These are phyloP conservation scores for Pegoplata infirma DNA, from an alignment of 2,888 invertebrate genomes.

Conservation along the genomic window DNA sequence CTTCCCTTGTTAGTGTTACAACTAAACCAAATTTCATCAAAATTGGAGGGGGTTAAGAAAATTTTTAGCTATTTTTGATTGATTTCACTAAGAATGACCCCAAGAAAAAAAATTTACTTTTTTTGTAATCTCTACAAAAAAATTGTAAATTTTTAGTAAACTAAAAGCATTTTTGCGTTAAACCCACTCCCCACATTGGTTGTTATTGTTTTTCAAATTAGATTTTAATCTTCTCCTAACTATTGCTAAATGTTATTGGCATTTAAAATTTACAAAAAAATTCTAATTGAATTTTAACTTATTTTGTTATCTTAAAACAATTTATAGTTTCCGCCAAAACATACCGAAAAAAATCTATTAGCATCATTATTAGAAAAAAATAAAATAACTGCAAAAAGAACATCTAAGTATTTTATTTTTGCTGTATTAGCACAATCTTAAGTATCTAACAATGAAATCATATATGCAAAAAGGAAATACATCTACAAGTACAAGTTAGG, in stretches of 20 bases:
- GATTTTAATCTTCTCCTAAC: not conserved
- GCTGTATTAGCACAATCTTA: slow-evolving; percentile 19
- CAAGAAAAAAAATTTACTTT: no score
- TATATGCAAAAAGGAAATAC: slow-evolving; percentile 10
- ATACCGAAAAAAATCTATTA: slow-evolving; percentile 37
- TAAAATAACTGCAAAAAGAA: slow-evolving; percentile 8
- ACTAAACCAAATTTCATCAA: no score
- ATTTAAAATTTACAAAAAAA: slow-evolving; percentile 11
- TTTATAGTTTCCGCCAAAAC: slow-evolving; percentile 54
- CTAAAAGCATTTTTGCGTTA: not conserved
- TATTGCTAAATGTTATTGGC: slow-evolving; percentile 25
- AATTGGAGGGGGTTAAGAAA: no score
- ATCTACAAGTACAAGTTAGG: slow-evolving; percentile 1
- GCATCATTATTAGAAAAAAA: slow-evolving; percentile 43
- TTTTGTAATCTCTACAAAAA: no score
- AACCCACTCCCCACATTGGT: no score
- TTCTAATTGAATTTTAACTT: slow-evolving; percentile 42
- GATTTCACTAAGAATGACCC: no score
- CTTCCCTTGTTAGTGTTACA: no score
- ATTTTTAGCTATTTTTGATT: no score
- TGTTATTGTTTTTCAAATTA: no score
- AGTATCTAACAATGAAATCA: slow-evolving; percentile 8
- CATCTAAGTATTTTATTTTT: slow-evolving; percentile 1
- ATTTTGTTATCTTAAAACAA: slow-evolving; percentile 39
- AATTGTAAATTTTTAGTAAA: not conserved